These are phyloP conservation scores for Babyrousa celebensis DNA, from an alignment of 2,797 vertebrate genomes.

Conservation along the genomic window DNA sequence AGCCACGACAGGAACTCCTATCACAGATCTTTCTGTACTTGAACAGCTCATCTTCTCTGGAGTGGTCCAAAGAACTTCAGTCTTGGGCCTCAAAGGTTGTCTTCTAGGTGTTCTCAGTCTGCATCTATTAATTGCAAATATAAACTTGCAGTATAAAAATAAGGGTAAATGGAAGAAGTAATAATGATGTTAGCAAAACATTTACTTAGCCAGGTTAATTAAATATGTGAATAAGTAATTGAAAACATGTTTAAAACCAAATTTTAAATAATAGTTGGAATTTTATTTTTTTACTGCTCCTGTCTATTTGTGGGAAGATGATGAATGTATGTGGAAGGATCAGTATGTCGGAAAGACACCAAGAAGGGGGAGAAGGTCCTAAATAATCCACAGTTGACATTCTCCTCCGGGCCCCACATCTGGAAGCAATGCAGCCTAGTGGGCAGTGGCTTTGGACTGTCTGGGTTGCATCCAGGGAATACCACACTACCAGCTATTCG, in stretches of 20 bases:
- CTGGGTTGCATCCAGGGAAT: not conserved
- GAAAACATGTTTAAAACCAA: conserved; percentile 15
- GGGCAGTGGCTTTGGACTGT: not conserved
- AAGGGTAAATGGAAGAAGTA: not conserved
- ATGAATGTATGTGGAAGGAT: not conserved
- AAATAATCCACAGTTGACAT: not conserved
- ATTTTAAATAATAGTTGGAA: conserved; percentile 2
- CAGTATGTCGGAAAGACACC: not conserved
- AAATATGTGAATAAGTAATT: not conserved
- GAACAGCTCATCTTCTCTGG: not conserved
- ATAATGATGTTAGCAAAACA: not conserved
- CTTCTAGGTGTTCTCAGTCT: not conserved
- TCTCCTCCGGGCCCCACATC: not conserved
- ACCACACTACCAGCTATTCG: not conserved
- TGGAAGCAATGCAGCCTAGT: not conserved
- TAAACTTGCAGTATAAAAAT: not conserved
- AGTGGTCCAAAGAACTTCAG: not conserved
- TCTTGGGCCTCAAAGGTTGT: not conserved
- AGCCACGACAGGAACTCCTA: too few relatives aligned
- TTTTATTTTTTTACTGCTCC: conserved; percentile 35
- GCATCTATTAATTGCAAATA: not conserved
- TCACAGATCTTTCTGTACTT: not conserved
- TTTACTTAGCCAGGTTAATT: conserved; percentile 28
- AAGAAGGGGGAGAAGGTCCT: not conserved
- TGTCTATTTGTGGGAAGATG: not conserved